Conservation (phyloP, 1,140 invertebrate genomes). For the Lucilia sericata region DNA sequence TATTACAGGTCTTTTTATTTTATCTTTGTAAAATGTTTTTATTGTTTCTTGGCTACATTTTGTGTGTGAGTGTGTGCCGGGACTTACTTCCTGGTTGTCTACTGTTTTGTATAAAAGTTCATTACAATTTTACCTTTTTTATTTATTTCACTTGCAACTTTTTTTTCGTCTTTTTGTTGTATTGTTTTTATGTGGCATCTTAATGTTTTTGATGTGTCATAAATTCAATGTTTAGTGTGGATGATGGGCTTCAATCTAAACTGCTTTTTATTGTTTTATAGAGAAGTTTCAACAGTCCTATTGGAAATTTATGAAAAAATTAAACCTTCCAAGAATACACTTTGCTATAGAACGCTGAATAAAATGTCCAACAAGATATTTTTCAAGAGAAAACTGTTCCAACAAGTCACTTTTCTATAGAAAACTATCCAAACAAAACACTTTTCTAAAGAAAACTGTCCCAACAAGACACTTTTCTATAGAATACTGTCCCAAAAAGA, state of each 20-base stretch:
- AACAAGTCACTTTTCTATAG: too few species aligned
- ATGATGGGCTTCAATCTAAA: constrained; percentile 55
- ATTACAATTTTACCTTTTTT: constrained; percentile 20
- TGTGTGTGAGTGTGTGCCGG: background rate
- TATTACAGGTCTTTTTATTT: background rate
- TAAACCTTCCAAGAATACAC: too few species aligned
- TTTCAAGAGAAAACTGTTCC: too few species aligned
- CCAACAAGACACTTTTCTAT: too few species aligned
- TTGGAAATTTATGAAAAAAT: too few species aligned
- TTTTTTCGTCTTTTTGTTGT: background rate
- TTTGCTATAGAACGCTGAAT: too few species aligned
- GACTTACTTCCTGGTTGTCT: background rate
- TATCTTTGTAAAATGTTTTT: background rate
- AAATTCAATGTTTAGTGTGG: constrained; percentile 65
- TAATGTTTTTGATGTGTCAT: constrained; percentile 55
- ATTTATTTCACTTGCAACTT: constrained; percentile 37
- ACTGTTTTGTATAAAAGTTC: background rate
- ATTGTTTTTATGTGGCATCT: constrained; percentile 45
- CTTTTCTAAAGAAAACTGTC: too few species aligned
- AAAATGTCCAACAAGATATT: too few species aligned
- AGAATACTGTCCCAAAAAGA: too few species aligned
- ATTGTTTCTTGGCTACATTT: background rate
- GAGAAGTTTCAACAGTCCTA: too few species aligned
- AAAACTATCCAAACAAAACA: too few species aligned
- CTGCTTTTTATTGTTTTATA: constrained; percentile 49